Conservation (phyloP, 2,797 vertebrate species). For the Taeniopygia guttata region DNA sequence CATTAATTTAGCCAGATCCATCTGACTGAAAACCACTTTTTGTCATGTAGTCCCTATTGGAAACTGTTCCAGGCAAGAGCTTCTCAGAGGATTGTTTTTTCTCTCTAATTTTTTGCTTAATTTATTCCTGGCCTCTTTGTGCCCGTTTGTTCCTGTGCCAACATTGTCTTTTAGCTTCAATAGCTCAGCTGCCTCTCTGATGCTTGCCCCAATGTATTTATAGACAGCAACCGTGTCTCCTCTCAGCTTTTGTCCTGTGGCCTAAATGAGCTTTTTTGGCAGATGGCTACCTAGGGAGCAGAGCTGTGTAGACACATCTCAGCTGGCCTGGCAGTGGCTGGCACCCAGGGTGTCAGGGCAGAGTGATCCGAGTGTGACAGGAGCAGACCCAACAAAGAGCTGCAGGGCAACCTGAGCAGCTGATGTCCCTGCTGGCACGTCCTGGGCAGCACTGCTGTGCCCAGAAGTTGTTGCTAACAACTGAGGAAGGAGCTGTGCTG, state of each 20-base stretch:
- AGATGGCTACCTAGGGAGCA: not conserved
- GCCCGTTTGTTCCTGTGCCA: conserved; percentile 41
- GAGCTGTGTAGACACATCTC: not conserved
- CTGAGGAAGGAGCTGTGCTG: not conserved
- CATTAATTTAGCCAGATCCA: not conserved
- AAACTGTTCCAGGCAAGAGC: not conserved
- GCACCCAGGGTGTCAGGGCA: not conserved
- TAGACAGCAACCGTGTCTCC: not conserved
- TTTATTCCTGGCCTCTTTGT: conserved; percentile 46
- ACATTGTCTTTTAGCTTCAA: conserved; percentile 64
- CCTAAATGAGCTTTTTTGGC: not conserved
- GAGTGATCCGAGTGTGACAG: not conserved
- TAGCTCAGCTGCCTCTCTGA: conserved; percentile 46
- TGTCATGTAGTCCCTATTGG: not conserved
- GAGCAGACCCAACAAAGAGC: not conserved
- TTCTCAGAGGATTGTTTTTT: conserved; percentile 42
- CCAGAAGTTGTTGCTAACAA: not conserved
- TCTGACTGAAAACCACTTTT: not conserved
- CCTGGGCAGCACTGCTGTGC: not conserved
- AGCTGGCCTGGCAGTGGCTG: not conserved
- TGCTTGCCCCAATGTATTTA: conserved; percentile 44
- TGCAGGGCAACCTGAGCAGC: not conserved
- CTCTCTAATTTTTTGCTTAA: conserved; percentile 39
- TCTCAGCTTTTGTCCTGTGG: not conserved
- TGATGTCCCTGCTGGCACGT: accelerated